Conservation (phyloP, 2,797 vertebrate species). For the Brotula barbata region DNA sequence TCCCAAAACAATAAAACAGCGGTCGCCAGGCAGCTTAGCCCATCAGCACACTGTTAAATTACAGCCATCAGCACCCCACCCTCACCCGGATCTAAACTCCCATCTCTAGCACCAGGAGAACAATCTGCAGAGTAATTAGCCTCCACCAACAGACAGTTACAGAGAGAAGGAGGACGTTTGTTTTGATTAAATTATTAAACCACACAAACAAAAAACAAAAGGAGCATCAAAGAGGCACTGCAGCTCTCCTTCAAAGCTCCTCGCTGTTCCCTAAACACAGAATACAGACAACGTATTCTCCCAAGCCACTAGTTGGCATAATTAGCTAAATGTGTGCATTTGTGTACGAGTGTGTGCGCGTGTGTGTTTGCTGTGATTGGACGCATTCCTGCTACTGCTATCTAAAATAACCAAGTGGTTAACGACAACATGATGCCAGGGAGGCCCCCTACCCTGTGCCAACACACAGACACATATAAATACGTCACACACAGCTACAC, state of each 20-base stretch:
- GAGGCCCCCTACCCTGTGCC: conserved; percentile 18
- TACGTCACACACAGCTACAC: conserved; percentile 35
- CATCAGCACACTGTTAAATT: conserved; percentile 77
- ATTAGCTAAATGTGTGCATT: conserved; percentile 77
- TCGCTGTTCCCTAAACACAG: conserved; percentile 80
- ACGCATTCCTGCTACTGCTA: conserved; percentile 68
- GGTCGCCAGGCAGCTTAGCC: conserved; percentile 72
- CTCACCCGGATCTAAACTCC: conserved; percentile 78
- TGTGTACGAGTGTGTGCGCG: conserved; percentile 33
- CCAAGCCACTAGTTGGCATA: conserved; percentile 79
- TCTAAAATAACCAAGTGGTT: conserved; percentile 77
- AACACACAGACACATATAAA: neutral
- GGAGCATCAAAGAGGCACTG: conserved; percentile 76
- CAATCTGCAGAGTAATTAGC: conserved; percentile 84
- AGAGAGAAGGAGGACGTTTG: conserved; percentile 77
- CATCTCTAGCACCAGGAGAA: conserved; percentile 81
- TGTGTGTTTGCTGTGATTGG: conserved; percentile 61
- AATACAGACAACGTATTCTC: conserved; percentile 75
- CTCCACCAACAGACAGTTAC: conserved; percentile 78
- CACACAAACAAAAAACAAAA: conserved; percentile 81
- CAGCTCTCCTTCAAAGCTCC: conserved; percentile 77
- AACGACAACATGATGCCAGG: conserved; percentile 71
- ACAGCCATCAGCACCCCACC: conserved; percentile 68
- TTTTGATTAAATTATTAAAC: conserved; percentile 84
- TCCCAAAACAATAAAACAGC: conserved; percentile 75